phyloP scores from a whole-genome alignment of 2,797 vertebrate genomes.

The Hydrocynus forskahlii region DNA sequence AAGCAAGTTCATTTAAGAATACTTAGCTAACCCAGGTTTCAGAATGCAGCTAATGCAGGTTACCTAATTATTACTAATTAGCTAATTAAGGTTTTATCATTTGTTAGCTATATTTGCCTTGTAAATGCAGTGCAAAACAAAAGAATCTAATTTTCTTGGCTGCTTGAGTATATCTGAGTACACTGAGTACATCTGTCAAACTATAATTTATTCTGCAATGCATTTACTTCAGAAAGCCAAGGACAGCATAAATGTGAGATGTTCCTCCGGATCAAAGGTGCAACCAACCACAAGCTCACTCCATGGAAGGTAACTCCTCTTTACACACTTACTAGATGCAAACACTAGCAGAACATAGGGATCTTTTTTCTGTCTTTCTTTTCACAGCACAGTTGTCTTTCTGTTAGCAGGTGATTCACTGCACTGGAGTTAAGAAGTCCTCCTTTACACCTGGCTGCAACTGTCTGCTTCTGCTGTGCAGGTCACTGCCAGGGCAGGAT shows the following conservation, averaged over 20 bases:
- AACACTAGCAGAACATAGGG: not conserved
- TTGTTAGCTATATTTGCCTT: too few species aligned
- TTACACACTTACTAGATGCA: constrained; percentile 12
- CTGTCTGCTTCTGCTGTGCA: constrained; percentile 62
- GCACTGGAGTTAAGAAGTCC: constrained; percentile 53
- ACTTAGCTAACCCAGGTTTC: too few species aligned
- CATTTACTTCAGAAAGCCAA: constrained; percentile 39
- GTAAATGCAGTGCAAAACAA: too few species aligned
- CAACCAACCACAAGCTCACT: constrained; percentile 53
- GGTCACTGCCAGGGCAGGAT: constrained; percentile 50
- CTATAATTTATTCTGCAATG: not conserved
- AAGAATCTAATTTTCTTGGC: too few species aligned
- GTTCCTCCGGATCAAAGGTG: constrained; percentile 60
- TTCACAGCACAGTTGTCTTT: not conserved
- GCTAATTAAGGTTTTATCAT: too few species aligned
- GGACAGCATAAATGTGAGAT: constrained; percentile 56
- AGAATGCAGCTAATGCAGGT: too few species aligned
- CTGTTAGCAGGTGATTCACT: constrained; percentile 60
- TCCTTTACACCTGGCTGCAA: constrained; percentile 34
- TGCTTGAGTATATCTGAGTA: too few species aligned
- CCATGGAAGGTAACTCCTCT: constrained; percentile 61
- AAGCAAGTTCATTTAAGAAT: too few species aligned
- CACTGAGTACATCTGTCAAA: too few species aligned
- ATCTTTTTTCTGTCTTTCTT: not conserved
- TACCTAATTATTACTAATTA: too few species aligned